phyloP scores from a whole-genome alignment of 1,140 invertebrate species.

The Rhagoletis pomonella region DNA sequence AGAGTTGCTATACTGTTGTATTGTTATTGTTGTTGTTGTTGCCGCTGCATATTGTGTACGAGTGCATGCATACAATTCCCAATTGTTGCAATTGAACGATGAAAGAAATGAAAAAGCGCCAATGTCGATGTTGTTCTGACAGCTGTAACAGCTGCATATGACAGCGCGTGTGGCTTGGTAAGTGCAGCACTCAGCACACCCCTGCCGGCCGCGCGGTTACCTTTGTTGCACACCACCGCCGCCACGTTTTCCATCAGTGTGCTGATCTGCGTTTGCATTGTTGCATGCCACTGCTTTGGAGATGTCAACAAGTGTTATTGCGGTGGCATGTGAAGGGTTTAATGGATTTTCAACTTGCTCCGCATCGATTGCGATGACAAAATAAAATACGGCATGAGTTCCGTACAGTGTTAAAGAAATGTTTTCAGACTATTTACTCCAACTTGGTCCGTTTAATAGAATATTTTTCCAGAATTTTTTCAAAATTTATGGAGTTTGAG shows the following conservation, averaged over 20 bases:
- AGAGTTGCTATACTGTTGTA: background rate
- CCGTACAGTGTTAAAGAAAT: background rate
- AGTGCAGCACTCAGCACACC: background rate
- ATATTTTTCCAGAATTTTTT: too few species aligned
- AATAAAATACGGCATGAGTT: background rate
- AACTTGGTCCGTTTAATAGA: too few species aligned
- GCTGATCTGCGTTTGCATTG: background rate
- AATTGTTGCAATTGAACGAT: background rate
- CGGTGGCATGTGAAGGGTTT: background rate
- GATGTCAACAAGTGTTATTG: background rate
- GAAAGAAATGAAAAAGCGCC: background rate
- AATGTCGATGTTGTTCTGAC: background rate
- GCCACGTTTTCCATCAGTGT: background rate
- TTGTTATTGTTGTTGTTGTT: background rate
- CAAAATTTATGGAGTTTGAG: too few species aligned
- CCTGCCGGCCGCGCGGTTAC: too few species aligned
- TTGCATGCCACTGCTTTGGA: background rate
- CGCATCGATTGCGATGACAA: background rate
- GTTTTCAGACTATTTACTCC: too few species aligned
- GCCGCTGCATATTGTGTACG: background rate
- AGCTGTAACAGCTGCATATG: background rate
- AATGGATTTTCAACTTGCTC: background rate
- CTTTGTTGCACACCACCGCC: too few species aligned
- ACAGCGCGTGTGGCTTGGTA: background rate
- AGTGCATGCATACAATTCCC: constrained; percentile 14